A percentile compares a stretch with the other conserved stretches of the same genome.
Evolutionary conservation across 2,888 invertebrate species (phyloP).

Genomic region (Coelogynopora nodosa): DNA sequence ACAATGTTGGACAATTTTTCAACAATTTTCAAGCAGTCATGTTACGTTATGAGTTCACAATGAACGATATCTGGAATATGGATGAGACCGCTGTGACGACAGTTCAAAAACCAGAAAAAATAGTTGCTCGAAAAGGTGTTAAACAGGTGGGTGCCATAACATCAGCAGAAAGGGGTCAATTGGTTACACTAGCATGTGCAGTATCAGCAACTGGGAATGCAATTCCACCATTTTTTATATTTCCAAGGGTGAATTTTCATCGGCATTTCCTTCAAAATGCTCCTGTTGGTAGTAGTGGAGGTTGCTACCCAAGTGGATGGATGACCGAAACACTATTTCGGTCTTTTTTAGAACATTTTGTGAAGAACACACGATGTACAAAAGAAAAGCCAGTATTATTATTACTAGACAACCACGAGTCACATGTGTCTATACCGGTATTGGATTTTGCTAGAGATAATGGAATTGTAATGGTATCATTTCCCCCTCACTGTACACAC

Average conservation of each 20-base stretch:
- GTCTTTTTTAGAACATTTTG: background rate
- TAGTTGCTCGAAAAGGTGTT: background rate
- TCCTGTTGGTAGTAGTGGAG: background rate
- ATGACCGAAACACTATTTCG: background rate
- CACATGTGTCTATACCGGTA: background rate
- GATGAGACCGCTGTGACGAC: background rate
- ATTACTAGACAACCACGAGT: background rate
- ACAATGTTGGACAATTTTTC: background rate
- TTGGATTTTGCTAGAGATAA: background rate
- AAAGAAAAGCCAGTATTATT: background rate
- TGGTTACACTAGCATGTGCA: background rate
- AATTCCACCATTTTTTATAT: background rate
- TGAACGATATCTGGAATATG: background rate
- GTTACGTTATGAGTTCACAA: background rate
- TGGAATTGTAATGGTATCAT: background rate
- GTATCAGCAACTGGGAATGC: background rate
- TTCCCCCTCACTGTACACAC: background rate
- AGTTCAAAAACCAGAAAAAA: background rate
- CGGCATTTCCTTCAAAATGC: background rate
- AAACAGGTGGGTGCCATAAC: background rate
- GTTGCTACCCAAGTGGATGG: background rate
- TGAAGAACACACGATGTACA: background rate
- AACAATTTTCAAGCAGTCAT: background rate
- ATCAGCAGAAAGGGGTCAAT: background rate
- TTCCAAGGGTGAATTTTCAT: background rate